Evolutionary conservation across 2,113 vertebrate genomes (phyloP).

Genomic region (sheep (Ovis aries)): ARS-UI_Ramb_v3.0 NC_056057.1:44270501-44271000

Average conservation of each 20-base stretch:
- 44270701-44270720: neutral
- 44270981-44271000: neutral
- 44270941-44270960: neutral
- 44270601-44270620: neutral
- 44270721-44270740: neutral
- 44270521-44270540: conserved; percentile 13
- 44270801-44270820: neutral
- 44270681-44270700: neutral
- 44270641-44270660: neutral
- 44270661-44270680: conserved; percentile 11
- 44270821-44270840: neutral
- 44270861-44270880: neutral
- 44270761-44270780: neutral
- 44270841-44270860: neutral
- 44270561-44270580: neutral
- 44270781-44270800: neutral
- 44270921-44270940: conserved; percentile 34
- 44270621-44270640: conserved; percentile 22
- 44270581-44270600: neutral
- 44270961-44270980: neutral
- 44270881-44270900: neutral
- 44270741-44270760: neutral
- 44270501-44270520: neutral
- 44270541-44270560: conserved; percentile 36
- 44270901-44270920: neutral